A percentile compares a stretch with the other conserved stretches of the same genome.
These are phyloP conservation scores for Alectoris magna DNA, from an alignment of 2,797 vertebrate species.

Conservation along the genomic window DNA sequence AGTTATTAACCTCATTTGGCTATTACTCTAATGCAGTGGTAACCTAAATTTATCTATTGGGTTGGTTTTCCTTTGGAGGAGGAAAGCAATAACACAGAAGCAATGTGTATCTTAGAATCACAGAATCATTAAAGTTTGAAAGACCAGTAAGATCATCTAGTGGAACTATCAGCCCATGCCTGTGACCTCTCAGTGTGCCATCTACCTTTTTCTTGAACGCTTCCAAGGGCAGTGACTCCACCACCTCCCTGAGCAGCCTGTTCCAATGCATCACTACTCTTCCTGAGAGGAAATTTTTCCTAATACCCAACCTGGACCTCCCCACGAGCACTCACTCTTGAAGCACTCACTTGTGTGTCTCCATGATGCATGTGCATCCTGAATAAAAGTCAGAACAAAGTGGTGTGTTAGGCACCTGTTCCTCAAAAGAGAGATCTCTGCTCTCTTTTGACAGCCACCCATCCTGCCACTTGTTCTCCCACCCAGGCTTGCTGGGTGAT, in stretches of 20 bases:
- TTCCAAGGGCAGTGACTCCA: no score
- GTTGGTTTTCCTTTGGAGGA: background rate
- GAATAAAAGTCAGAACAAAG: background rate
- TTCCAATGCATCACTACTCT: no score
- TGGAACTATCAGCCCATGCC: no score
- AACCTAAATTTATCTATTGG: background rate
- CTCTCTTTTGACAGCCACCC: background rate
- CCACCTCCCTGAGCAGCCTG: no score
- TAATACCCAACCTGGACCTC: no score
- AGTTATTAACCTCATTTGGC: background rate
- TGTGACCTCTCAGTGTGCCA: no score
- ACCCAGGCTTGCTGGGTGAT: rapidly evolving
- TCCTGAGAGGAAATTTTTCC: no score
- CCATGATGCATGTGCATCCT: background rate
- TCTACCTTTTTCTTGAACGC: no score
- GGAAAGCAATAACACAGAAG: background rate
- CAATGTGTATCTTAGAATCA: background rate
- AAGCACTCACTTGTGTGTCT: background rate
- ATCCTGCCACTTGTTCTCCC: background rate
- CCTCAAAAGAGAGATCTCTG: background rate
- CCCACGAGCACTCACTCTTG: no score
- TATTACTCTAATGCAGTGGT: background rate
- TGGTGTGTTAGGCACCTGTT: background rate
- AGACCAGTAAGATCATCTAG: no score
- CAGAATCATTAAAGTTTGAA: no score